A percentile compares a stretch with the other conserved stretches of the same genome.
These are phyloP conservation scores for Pangasius sanitwongsei DNA, from an alignment of 2,797 vertebrate genomes.

Conservation along the genomic window DNA sequence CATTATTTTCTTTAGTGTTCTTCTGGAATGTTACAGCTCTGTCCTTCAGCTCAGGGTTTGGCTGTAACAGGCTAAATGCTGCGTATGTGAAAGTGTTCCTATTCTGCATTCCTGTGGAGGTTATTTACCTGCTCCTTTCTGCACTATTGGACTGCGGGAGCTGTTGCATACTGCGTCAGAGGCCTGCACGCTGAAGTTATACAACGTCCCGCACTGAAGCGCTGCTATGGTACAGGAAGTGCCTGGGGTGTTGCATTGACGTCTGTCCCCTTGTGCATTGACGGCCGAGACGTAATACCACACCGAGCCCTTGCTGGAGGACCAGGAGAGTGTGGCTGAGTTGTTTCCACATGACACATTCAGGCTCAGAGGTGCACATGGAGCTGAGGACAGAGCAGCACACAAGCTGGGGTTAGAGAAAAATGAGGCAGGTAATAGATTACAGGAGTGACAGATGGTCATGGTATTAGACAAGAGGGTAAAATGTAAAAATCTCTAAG, in stretches of 20 bases:
- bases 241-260: slow-evolving; percentile 63
- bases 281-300: slow-evolving; percentile 65
- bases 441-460: background rate
- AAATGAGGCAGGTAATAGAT: background rate
- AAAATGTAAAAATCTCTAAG: background rate
- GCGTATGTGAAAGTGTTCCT: background rate
- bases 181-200: slow-evolving; percentile 74
- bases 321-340: slow-evolving; percentile 73
- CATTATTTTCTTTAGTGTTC: background rate
- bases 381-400: slow-evolving; percentile 63
- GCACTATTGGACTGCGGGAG: slow-evolving; percentile 60
- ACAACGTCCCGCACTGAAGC: slow-evolving; percentile 72
- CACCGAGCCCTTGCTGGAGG: slow-evolving; percentile 58
- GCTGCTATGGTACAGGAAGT: slow-evolving; percentile 66
- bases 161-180: slow-evolving; percentile 74
- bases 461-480: background rate
- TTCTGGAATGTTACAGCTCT: background rate
- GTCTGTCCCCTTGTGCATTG: slow-evolving; percentile 36
- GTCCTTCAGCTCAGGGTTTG: background rate
- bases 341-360: slow-evolving; percentile 68
- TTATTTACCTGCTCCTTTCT: slow-evolving; percentile 72
- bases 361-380: slow-evolving; percentile 70
- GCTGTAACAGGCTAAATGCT: background rate
- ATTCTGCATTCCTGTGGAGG: background rate
- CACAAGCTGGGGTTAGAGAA: background rate